Evolutionary conservation across 2,113 vertebrate genomes (phyloP).

Genomic region (Oncorhynchus gorbuscha): DNA sequence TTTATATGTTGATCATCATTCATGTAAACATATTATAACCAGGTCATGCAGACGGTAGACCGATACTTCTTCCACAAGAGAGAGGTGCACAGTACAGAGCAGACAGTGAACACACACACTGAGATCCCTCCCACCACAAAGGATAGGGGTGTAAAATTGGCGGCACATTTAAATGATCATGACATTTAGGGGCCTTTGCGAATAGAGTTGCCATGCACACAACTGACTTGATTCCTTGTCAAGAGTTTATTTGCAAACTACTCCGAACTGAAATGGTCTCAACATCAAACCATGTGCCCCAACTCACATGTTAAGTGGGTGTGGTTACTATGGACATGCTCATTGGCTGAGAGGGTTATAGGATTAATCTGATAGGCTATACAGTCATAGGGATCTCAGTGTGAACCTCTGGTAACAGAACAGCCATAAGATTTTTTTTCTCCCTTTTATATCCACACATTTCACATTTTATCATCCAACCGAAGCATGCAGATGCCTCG

Average conservation of each 20-base stretch:
- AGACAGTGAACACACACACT: slow-evolving; percentile 64
- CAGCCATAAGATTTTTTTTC: slow-evolving; percentile 58
- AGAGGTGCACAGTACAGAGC: slow-evolving; percentile 73
- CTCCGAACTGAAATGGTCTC: not conserved
- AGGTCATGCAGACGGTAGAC: slow-evolving; percentile 82
- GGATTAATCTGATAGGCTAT: slow-evolving; percentile 16
- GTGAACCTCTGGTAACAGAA: slow-evolving; percentile 68
- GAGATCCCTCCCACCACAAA: slow-evolving; percentile 55
- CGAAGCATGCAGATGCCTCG: slow-evolving; percentile 65
- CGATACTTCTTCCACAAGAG: slow-evolving; percentile 71
- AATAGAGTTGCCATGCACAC: not conserved
- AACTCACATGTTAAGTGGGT: not conserved
- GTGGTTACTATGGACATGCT: not conserved
- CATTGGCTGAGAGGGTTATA: slow-evolving; percentile 1
- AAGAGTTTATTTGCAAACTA: not conserved
- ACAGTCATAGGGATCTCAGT: slow-evolving; percentile 64
- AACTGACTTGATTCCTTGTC: not conserved
- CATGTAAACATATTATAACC: slow-evolving; percentile 79
- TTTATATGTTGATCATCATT: slow-evolving; percentile 72
- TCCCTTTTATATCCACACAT: slow-evolving; percentile 59
- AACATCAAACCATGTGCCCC: not conserved
- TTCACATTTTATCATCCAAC: slow-evolving; percentile 43
- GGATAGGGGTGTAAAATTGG: not conserved
- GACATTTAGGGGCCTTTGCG: not conserved
- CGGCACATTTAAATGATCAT: not conserved